A percentile compares a stretch with the other conserved stretches of the same genome.
Evolutionary conservation across 2,888 invertebrate genomes (phyloP).

Genomic region (Fragum fragum): DNA sequence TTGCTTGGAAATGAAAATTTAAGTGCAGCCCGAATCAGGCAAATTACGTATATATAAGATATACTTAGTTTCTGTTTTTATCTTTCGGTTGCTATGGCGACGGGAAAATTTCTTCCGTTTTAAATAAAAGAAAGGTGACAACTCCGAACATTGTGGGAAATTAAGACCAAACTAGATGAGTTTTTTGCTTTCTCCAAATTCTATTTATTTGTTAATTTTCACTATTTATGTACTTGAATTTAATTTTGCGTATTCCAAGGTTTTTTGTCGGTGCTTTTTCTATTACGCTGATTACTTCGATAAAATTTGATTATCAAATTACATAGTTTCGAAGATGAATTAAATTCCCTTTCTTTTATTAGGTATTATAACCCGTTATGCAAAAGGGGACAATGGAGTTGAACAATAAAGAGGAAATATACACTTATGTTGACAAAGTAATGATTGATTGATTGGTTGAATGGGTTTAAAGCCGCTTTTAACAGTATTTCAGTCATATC

Average conservation of each 20-base stretch:
- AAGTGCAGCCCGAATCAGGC: conserved; percentile 15
- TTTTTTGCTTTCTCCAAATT: conserved; percentile 6
- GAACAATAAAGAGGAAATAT: no score
- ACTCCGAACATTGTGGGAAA: conserved; percentile 18
- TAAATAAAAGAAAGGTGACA: conserved; percentile 9
- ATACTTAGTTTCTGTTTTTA: conserved; percentile 11
- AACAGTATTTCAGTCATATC: no score
- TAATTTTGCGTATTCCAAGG: not conserved
- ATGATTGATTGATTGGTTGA: no score
- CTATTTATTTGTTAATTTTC: conserved; percentile 6
- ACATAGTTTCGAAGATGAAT: not conserved
- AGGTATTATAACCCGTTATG: no score
- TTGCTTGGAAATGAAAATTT: conserved; percentile 23
- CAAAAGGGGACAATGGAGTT: no score
- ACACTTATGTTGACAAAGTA: no score
- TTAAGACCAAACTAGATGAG: conserved; percentile 1
- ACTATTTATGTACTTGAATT: conserved; percentile 6
- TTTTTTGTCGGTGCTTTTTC: not conserved
- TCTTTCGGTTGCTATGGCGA: conserved; percentile 10
- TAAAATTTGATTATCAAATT: not conserved
- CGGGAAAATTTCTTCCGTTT: conserved; percentile 4
- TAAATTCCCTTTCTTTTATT: no score
- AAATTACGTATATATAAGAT: conserved; percentile 16
- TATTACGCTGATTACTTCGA: not conserved
- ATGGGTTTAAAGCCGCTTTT: no score